These are phyloP conservation scores for Dendroctonus valens DNA, from an alignment of 1,140 invertebrate species.

Conservation along the genomic window DNA sequence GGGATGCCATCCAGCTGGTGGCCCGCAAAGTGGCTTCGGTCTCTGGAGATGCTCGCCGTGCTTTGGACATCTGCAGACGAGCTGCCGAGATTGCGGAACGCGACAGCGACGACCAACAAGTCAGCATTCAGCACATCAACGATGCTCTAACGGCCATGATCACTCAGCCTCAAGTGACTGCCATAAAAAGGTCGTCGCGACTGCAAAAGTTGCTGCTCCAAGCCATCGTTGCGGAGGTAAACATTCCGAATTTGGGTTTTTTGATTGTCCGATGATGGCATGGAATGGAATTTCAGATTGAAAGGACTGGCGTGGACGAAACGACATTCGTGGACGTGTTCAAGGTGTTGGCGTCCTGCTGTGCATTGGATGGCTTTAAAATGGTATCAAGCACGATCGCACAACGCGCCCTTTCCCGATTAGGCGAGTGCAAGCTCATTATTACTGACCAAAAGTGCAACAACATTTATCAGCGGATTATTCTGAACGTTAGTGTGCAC, in stretches of 20 bases:
- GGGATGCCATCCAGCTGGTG: conserved; percentile 86
- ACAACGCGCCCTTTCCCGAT: conserved; percentile 48
- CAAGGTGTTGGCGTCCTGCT: conserved; percentile 63
- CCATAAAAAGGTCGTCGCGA: conserved; percentile 74
- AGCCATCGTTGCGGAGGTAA: conserved; percentile 74
- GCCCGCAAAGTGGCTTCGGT: conserved; percentile 91
- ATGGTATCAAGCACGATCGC: conserved; percentile 52
- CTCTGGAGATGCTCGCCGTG: conserved; percentile 93
- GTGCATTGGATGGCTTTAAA: conserved; percentile 65
- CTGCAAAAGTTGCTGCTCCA: conserved; percentile 81
- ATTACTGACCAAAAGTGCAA: conserved; percentile 53
- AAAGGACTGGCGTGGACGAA: conserved; percentile 79
- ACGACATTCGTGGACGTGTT: conserved; percentile 68
- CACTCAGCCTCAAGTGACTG: conserved; percentile 79
- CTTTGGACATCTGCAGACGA: conserved; percentile 89
- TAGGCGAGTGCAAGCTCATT: conserved; percentile 51
- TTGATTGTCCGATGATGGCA: neutral
- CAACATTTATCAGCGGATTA: conserved; percentile 65
- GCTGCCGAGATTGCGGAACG: conserved; percentile 82
- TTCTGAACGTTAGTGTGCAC: conserved; percentile 83
- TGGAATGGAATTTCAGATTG: conserved; percentile 50
- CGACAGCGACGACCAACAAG: conserved; percentile 48
- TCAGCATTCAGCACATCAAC: conserved; percentile 77
- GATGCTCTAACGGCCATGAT: conserved; percentile 86
- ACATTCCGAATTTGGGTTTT: neutral